Conservation (phyloP, 2,888 invertebrate genomes). For the Tortricodes alternella region DNA sequence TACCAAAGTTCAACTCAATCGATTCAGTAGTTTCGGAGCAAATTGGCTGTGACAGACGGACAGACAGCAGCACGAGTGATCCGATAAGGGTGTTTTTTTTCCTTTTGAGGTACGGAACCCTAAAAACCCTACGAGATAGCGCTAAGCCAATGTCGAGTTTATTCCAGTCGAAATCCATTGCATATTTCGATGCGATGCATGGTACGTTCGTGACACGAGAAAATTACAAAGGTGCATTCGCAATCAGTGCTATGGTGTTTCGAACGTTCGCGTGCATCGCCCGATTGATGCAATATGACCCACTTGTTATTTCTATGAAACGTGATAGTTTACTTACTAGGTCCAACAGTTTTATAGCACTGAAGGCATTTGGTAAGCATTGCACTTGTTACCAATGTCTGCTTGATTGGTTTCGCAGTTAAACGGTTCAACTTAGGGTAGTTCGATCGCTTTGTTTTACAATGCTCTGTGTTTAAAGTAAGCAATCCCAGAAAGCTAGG, state of each 20-base stretch:
- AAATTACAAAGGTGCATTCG: slow-evolving; percentile 64
- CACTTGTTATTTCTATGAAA: slow-evolving; percentile 67
- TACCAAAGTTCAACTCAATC: too few species aligned
- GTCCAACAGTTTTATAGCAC: slow-evolving; percentile 10
- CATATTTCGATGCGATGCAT: slow-evolving; percentile 39
- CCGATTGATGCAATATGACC: slow-evolving; percentile 75
- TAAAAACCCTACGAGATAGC: too few species aligned
- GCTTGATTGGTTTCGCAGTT: slow-evolving; percentile 1
- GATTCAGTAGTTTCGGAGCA: too few species aligned
- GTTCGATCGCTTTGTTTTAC: background rate
- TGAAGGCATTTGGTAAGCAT: slow-evolving; percentile 6
- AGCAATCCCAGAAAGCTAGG: too few species aligned
- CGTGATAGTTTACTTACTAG: slow-evolving; percentile 27
- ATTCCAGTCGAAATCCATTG: slow-evolving; percentile 30
- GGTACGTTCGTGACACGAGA: slow-evolving; percentile 54
- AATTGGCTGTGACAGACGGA: too few species aligned
- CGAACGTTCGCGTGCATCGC: slow-evolving; percentile 67
- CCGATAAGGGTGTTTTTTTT: too few species aligned
- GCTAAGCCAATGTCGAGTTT: background rate
- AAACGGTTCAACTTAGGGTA: background rate
- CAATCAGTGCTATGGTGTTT: slow-evolving; percentile 66
- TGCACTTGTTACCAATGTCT: slow-evolving; percentile 2
- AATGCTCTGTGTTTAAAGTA: too few species aligned
- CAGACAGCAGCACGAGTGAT: too few species aligned
- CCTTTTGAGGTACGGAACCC: too few species aligned